A percentile compares a stretch with the other conserved stretches of the same genome.
Evolutionary conservation across 2,113 vertebrate species (phyloP).

Genomic region (Danionella cerebrum): DNA sequence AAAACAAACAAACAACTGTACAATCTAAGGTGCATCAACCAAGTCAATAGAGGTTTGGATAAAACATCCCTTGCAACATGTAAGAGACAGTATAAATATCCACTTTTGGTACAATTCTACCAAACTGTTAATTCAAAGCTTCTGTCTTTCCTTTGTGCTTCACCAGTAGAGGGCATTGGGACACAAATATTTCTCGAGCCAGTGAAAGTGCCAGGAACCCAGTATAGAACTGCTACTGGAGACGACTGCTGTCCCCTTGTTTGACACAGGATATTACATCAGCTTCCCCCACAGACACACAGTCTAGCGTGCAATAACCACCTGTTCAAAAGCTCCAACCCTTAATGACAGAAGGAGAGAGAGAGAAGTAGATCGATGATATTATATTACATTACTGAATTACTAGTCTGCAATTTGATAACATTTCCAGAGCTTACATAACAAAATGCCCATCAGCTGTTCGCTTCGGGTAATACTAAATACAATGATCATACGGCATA

Average conservation of each 20-base stretch:
- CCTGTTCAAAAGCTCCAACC: slow-evolving; percentile 85
- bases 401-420: not conserved
- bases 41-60: too few species aligned
- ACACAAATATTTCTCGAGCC: not conserved
- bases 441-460: not conserved
- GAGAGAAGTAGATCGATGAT: not conserved
- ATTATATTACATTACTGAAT: slow-evolving; percentile 1
- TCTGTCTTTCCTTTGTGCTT: not conserved
- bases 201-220: not conserved
- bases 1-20: too few species aligned
- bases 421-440: not conserved
- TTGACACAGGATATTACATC: slow-evolving; percentile 18
- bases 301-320: slow-evolving; percentile 84
- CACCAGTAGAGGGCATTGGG: not conserved
- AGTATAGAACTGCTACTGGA: not conserved
- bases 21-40: too few species aligned
- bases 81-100: not conserved
- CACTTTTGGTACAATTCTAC: not conserved
- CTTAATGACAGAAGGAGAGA: slow-evolving; percentile 60
- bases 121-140: not conserved
- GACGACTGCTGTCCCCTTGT: not conserved
- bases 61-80: not conserved
- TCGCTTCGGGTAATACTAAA: not conserved
- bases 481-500: not conserved
- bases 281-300: not conserved